Evolutionary conservation across 2,888 invertebrate genomes (phyloP).

Genomic region (Drosophila fulvimacula): DNA sequence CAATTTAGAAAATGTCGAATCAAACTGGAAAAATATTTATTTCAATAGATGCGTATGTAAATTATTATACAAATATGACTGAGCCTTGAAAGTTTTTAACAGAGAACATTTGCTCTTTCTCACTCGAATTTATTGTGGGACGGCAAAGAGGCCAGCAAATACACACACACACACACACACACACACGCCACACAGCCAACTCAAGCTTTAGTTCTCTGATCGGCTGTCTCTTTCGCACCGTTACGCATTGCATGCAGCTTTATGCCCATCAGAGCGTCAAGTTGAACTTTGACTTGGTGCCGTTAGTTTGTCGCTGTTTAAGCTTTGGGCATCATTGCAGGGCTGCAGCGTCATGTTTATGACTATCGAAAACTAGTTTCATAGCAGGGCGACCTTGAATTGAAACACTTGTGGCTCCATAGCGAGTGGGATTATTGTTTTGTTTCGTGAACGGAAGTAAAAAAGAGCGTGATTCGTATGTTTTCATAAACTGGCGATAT

Average conservation of each 20-base stretch:
- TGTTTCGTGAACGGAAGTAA: slow-evolving; percentile 45
- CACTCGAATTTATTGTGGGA: neutral
- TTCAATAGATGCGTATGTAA: neutral
- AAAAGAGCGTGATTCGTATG: slow-evolving; percentile 31
- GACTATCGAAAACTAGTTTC: slow-evolving; percentile 44
- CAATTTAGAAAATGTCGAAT: slow-evolving; percentile 43
- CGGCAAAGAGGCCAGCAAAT: neutral
- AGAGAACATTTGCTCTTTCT: slow-evolving; percentile 25
- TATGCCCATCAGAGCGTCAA: slow-evolving; percentile 22
- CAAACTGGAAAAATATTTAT: slow-evolving; percentile 16
- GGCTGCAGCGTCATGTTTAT: slow-evolving; percentile 37
- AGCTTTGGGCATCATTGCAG: slow-evolving; percentile 15
- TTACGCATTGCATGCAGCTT: slow-evolving; percentile 33
- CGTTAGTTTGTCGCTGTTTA: slow-evolving; percentile 37
- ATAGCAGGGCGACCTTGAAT: slow-evolving; percentile 63
- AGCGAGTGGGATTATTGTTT: slow-evolving; percentile 28
- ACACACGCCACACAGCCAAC: slow-evolving; percentile 1
- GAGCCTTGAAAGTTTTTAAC: slow-evolving; percentile 45
- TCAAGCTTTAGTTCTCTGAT: slow-evolving; percentile 23
- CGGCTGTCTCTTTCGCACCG: slow-evolving; percentile 6
- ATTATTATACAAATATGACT: slow-evolving; percentile 5
- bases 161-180: neutral
- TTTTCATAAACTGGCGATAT: slow-evolving; percentile 13
- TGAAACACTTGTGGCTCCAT: slow-evolving; percentile 23
- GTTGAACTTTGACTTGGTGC: slow-evolving; percentile 50